Evolutionary conservation across 2,888 invertebrate genomes (phyloP).

Genomic region (Diachrysia chrysitis): DNA sequence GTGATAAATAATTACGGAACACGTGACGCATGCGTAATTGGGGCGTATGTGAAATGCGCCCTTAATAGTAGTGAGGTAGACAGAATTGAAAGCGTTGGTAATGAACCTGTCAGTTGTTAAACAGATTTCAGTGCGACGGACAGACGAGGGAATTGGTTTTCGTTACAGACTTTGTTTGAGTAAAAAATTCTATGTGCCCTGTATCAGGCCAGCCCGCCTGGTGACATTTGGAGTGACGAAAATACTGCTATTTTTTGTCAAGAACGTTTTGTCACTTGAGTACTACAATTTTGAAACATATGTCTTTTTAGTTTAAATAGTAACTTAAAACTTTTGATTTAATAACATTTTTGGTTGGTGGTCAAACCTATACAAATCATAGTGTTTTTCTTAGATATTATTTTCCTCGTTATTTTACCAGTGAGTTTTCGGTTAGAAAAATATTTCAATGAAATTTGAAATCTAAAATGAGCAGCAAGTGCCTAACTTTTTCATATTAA

Average conservation of each 20-base stretch:
- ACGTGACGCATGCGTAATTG: conserved; percentile 50
- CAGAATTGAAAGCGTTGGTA: conserved; percentile 29
- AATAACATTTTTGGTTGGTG: too few species aligned
- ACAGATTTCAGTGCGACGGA: conserved; percentile 5
- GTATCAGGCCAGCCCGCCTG: background rate
- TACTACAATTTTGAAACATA: too few species aligned
- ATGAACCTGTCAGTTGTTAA: conserved; percentile 22
- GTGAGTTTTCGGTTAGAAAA: too few species aligned
- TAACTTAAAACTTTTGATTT: too few species aligned
- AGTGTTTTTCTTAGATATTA: too few species aligned
- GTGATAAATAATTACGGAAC: conserved; percentile 53
- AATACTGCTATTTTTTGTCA: background rate
- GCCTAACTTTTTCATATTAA: too few species aligned
- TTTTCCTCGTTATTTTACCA: too few species aligned
- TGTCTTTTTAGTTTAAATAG: too few species aligned
- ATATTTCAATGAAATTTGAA: too few species aligned
- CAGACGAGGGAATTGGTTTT: background rate
- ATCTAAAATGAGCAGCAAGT: too few species aligned
- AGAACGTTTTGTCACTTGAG: too few species aligned
- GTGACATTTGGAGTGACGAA: background rate
- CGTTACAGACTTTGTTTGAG: conserved; percentile 3
- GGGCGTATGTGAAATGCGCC: conserved; percentile 26
- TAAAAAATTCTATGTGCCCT: background rate
- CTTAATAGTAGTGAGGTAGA: conserved; percentile 35
- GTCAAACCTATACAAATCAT: too few species aligned